Evolutionary conservation across 2,797 vertebrate genomes (phyloP).

Genomic region (Falco columbarius): DNA sequence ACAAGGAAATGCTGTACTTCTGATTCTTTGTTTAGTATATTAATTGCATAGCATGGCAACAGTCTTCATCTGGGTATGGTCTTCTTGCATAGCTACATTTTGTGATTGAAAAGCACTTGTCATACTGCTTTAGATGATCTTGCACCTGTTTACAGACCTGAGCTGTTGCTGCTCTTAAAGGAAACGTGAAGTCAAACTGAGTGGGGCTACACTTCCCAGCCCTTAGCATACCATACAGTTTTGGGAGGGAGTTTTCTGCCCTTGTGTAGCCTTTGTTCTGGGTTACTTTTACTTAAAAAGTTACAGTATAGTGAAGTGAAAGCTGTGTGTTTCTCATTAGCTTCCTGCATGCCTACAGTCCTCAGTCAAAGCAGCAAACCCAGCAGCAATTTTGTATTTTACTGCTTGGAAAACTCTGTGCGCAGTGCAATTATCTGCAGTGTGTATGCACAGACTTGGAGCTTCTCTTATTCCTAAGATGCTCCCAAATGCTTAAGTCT

Average conservation of each 20-base stretch:
- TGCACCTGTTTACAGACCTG: background rate
- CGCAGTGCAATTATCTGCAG: background rate
- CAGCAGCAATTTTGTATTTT: background rate
- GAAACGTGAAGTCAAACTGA: background rate
- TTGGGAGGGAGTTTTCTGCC: background rate
- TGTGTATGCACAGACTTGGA: background rate
- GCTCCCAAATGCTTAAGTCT: background rate
- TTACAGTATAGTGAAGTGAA: background rate
- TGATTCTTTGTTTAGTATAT: background rate
- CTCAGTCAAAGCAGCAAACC: background rate
- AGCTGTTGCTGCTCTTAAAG: background rate
- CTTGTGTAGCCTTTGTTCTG: background rate
- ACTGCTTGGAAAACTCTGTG: background rate
- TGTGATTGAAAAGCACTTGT: background rate
- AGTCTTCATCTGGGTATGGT: background rate
- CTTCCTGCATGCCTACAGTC: background rate
- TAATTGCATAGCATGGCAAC: background rate
- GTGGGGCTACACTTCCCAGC: background rate
- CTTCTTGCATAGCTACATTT: background rate
- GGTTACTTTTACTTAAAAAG: background rate
- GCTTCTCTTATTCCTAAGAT: background rate
- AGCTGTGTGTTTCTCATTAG: background rate
- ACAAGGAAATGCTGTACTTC: background rate
- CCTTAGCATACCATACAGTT: background rate
- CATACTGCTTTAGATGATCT: background rate